Evolutionary conservation across 1,140 invertebrate genomes (phyloP), one percentile per base, ranked within the genome.

Genomic region (Popillia japonica): DNA sequence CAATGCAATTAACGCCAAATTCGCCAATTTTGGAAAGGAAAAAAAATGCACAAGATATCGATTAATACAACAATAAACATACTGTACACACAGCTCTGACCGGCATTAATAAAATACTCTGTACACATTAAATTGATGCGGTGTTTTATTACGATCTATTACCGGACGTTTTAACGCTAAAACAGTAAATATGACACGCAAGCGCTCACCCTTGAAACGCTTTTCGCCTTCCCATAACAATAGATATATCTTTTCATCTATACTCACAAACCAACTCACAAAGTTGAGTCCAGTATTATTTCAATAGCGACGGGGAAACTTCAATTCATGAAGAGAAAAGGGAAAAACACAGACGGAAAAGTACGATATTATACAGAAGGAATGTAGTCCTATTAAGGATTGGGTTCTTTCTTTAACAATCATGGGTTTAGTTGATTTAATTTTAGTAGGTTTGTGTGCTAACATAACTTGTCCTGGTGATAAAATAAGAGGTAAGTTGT

Each of bases 401-500:
- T 14, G 14, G 17, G 17, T 44, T 44, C 42, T 10, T 44, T 14
- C 42, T 3, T 2, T 0, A 17, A 22, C 9, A 72, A 72, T 23
- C 1, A 72, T 72, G 64, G 22, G 64, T 11, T 72, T 72, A 40
- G 64, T 72, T 23, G 64, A 72, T 27, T 9, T 72, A 72, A 22
- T 72, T 7, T 23, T 72, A 23, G 2, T 72, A 20, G 22, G 23
- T 72, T 72, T 72, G 34, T 72, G 64, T 72, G 64, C 64, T n/a
- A 72, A 72, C n/a, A 11, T 72, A 10, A 34, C 64, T 10, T 72
- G 64, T 72, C 64, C 64, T 3, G 64, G 64, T 14, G 64, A 72
- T 27, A 11, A 27, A 72, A 6, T 27, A 11, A 3, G n/a, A 6
- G 64, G 64, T 72, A 72, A 72, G 34, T 34, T 34, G 10, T 14